Evolutionary conservation across 2,797 vertebrate genomes (phyloP).

Genomic region (Spinus pinus): DNA sequence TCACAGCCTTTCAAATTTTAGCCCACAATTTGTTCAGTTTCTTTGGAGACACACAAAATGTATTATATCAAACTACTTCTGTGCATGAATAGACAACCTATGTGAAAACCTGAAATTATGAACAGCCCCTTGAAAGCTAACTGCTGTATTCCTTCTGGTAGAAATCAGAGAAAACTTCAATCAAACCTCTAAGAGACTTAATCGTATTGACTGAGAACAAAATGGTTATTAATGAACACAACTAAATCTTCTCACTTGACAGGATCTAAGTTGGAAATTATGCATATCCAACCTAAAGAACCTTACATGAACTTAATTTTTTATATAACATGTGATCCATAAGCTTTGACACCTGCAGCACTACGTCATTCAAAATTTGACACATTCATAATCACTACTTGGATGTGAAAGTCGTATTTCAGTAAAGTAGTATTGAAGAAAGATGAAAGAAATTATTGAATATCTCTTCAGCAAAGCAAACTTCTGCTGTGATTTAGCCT

Average conservation of each 20-base stretch:
- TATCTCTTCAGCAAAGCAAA: background rate
- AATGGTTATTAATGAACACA: background rate
- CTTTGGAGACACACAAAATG: background rate
- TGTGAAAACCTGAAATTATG: slow-evolving; percentile 26
- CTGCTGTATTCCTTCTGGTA: background rate
- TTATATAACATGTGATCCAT: background rate
- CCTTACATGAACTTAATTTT: background rate
- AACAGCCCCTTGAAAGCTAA: slow-evolving; percentile 47
- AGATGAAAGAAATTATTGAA: background rate
- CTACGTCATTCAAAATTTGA: background rate
- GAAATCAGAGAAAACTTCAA: background rate
- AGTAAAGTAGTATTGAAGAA: background rate
- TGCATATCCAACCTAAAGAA: background rate
- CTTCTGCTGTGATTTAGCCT: background rate
- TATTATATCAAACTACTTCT: slow-evolving; percentile 49
- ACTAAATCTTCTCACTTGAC: background rate
- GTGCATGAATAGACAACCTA: slow-evolving; percentile 21
- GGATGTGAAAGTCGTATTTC: background rate
- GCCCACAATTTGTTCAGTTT: background rate
- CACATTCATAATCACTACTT: background rate
- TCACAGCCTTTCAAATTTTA: background rate
- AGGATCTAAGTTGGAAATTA: background rate
- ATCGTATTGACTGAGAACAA: background rate
- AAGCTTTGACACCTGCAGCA: background rate
- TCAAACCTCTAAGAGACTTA: slow-evolving; percentile 11